Percentiles rank a stretch among this genome's conserved stretches.
Evolutionary conservation across 1,140 invertebrate species (phyloP).

Genomic region (Pogonomyrmex californicus): DNA sequence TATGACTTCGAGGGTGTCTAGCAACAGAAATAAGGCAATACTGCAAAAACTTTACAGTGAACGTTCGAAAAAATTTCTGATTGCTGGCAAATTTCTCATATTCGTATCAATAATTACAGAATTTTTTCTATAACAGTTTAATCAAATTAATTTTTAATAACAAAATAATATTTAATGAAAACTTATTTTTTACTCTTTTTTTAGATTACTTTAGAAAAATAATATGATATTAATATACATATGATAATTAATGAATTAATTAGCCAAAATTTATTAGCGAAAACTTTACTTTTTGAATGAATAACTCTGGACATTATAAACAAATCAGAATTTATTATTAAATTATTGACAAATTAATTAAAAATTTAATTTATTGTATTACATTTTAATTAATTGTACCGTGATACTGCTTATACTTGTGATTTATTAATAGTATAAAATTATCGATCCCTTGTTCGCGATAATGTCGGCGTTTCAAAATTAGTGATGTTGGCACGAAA

Average conservation of each 20-base stretch:
- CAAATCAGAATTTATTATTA: not conserved
- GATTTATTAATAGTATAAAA: constrained; percentile 4
- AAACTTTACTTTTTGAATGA: not conserved
- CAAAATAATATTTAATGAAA: not conserved
- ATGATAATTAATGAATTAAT: too few relatives aligned
- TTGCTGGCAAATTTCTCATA: constrained; percentile 18
- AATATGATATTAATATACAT: too few relatives aligned
- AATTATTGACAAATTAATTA: constrained; percentile 2
- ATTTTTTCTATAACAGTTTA: not conserved
- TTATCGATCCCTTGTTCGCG: not conserved
- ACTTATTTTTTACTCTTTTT: too few relatives aligned
- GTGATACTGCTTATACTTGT: not conserved
- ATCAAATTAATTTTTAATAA: not conserved
- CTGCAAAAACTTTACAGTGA: constrained; percentile 14
- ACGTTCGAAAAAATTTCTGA: constrained; percentile 20
- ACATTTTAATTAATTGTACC: not conserved
- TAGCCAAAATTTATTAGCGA: not conserved
- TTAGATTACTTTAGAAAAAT: too few relatives aligned
- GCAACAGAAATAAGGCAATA: constrained; percentile 5
- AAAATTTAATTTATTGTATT: not conserved
- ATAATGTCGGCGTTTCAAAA: not conserved
- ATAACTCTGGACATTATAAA: not conserved
- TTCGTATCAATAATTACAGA: not conserved
- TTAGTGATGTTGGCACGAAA: constrained; percentile 7
- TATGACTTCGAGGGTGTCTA: constrained; percentile 1